A percentile compares a stretch with the other conserved stretches of the same genome.
Conservation (phyloP, 2,888 invertebrate species). For the Cephonodes hylas region DNA sequence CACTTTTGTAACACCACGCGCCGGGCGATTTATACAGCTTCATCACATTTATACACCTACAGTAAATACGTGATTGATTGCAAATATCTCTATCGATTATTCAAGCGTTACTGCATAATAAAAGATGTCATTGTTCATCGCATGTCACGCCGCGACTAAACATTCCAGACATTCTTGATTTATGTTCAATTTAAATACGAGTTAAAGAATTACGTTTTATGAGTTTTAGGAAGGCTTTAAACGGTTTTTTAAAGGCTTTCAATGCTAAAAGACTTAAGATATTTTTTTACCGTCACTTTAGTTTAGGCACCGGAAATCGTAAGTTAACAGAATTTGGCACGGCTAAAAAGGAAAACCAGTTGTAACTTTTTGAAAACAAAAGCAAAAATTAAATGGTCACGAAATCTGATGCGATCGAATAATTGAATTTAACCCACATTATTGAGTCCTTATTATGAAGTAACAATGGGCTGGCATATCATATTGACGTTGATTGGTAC, state of each 20-base stretch:
- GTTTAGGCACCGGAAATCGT: too few species aligned
- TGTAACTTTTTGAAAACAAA: neutral
- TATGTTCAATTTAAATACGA: neutral
- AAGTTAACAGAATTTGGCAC: neutral
- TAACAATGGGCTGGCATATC: conserved; percentile 41
- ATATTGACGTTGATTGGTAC: conserved; percentile 59
- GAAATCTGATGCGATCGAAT: conserved; percentile 23
- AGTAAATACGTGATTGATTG: neutral
- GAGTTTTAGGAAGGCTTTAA: too few species aligned
- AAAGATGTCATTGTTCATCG: neutral
- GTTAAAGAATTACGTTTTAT: too few species aligned
- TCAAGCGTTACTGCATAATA: neutral
- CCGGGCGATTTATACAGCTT: neutral
- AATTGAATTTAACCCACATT: conserved; percentile 38
- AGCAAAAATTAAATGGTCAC: neutral
- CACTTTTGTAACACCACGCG: conserved; percentile 1
- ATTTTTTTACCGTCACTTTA: too few species aligned
- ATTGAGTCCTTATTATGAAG: conserved; percentile 31
- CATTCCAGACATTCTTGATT: neutral
- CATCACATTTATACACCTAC: conserved; percentile 1
- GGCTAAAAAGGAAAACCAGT: neutral
- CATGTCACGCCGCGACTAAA: neutral
- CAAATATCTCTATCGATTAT: neutral
- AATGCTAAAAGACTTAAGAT: too few species aligned
- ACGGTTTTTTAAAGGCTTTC: too few species aligned